These are phyloP conservation scores for Rhinoderma darwinii DNA, from an alignment of 2,113 vertebrate genomes.

Conservation along the genomic window DNA sequence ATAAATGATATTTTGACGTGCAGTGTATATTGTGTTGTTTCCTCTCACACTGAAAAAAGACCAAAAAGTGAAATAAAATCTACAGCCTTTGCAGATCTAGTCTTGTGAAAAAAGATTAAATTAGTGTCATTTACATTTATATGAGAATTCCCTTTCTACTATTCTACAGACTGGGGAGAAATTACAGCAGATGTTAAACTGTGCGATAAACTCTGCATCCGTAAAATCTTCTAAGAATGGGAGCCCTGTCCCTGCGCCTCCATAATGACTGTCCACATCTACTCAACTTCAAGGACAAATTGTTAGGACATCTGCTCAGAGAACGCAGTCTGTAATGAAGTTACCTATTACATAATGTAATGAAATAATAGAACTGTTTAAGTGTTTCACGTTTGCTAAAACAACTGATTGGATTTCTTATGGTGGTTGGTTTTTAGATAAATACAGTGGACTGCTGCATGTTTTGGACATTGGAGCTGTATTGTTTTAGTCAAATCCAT, in stretches of 20 bases:
- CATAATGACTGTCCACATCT: background rate
- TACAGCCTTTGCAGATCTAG: background rate
- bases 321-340: background rate
- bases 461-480: background rate
- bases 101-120: constrained; percentile 5
- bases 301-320: constrained; percentile 16
- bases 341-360: constrained; percentile 13
- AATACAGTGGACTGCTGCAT: background rate
- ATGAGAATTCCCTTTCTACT: background rate
- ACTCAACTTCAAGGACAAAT: constrained; percentile 23
- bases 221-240: background rate
- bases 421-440: background rate
- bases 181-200: constrained; percentile 16
- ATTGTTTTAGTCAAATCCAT: background rate
- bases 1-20: background rate
- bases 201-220: background rate
- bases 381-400: background rate
- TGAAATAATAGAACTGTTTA: background rate
- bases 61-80: background rate
- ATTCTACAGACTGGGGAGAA: background rate
- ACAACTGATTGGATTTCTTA: background rate
- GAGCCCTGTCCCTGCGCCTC: background rate
- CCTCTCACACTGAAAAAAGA: background rate
- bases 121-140: constrained; percentile 14
- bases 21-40: background rate